These are phyloP conservation scores for Lithophane leautieri DNA, from an alignment of 2,888 invertebrate species.

Conservation along the genomic window DNA sequence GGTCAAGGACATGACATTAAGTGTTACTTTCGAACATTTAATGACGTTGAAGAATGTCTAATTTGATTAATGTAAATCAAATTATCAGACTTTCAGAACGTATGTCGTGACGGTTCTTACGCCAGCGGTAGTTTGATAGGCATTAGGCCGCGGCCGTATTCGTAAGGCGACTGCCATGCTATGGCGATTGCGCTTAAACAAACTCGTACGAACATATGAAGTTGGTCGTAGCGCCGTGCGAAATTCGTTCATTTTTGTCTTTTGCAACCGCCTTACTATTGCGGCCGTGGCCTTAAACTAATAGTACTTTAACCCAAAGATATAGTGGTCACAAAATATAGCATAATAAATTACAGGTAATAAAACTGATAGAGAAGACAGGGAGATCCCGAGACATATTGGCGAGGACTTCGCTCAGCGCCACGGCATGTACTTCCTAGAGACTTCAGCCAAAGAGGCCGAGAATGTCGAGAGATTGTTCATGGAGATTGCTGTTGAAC, in stretches of 20 bases:
- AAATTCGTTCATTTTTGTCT: background rate
- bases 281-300: background rate
- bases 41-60: background rate
- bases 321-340: background rate
- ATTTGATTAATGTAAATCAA: conserved; percentile 15
- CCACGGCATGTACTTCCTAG: conserved; percentile 99
- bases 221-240: background rate
- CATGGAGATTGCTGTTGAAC: conserved; percentile 98
- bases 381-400: conserved; percentile 98
- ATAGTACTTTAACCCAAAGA: background rate
- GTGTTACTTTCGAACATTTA: conserved; percentile 18
- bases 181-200: background rate
- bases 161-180: background rate
- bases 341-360: conserved; percentile 92
- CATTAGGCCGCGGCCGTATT: background rate
- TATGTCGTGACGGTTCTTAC: background rate
- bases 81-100: background rate
- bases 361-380: conserved; percentile 98
- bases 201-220: background rate
- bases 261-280: background rate
- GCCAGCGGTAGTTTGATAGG: background rate
- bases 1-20: conserved; percentile 19
- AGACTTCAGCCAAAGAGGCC: conserved; percentile 99
- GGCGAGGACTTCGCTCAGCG: conserved; percentile 98
- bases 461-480: conserved; percentile 99